phyloP scores from a whole-genome alignment of 2,797 vertebrate species.

The Bradypus variegatus region DNA sequence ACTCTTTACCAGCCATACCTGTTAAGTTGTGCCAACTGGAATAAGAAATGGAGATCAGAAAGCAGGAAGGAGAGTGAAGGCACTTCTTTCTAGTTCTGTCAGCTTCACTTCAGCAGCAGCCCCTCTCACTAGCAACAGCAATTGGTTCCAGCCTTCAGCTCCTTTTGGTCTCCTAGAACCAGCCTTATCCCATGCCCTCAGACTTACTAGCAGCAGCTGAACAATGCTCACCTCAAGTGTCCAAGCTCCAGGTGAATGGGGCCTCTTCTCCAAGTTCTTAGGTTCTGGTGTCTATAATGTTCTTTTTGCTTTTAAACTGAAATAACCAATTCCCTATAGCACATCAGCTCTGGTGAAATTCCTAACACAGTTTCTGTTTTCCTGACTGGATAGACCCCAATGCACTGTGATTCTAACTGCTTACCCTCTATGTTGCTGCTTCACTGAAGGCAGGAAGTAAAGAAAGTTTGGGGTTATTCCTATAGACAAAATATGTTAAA shows the following conservation, averaged over 20 bases:
- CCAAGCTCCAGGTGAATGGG: not conserved
- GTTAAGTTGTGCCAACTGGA: not conserved
- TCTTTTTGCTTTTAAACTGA: not conserved
- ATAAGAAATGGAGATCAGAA: not conserved
- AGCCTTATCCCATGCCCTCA: not conserved
- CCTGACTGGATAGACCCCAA: not conserved
- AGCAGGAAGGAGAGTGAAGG: not conserved
- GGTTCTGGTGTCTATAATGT: not conserved
- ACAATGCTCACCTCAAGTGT: not conserved
- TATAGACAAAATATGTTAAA: constrained; percentile 26
- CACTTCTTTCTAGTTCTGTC: not conserved
- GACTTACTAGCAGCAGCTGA: not conserved
- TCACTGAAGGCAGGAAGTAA: constrained; percentile 23
- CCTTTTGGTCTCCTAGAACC: not conserved
- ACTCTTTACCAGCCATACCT: not conserved
- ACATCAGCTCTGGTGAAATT: constrained; percentile 10
- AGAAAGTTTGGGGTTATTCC: constrained; percentile 21
- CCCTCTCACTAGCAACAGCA: not conserved
- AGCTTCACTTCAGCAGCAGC: not conserved
- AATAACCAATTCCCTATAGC: not conserved
- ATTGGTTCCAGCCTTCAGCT: not conserved
- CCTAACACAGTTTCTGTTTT: not conserved
- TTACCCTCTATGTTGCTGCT: constrained; percentile 1
- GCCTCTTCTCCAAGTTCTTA: not conserved
- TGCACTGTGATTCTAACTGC: not conserved